Base-by-base conservation (phyloP, 2,113 vertebrate species). In the Microtus ochrogaster region DNA sequence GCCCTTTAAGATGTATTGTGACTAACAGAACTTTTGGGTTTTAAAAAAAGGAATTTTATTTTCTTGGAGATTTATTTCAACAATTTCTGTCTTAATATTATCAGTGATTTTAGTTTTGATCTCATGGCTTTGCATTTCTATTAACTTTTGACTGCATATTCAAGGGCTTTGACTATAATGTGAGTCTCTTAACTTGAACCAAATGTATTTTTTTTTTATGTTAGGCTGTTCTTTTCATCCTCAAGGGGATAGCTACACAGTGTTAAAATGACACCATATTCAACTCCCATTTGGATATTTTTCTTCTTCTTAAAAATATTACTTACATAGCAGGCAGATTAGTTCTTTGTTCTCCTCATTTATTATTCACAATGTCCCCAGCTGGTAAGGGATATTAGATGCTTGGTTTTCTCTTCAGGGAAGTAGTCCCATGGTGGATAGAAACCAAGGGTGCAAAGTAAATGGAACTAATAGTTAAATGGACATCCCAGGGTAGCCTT, bases 311-410 rank as follows among this genome's bases (percentile, higher is more conserved):
- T 92, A 79, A 90, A 84, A 96, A 88, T 87, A 82, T 94, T 93
- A 91, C 81, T 97, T 97, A 94, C 76, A 74, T 39, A 96, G 82
- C 49, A 66, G 89, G 86, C 90, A 96, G 81, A 94, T 97, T 95
- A 95, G 90, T 97, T 95, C 90, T 94, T 91, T 19, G 10, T 77
- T 24, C 22, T 5, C 36, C 30, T 97, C 77, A 96, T 98, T 89
- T 95, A 96, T 97, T 97, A 97, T 97, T 97, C 58, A 97, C 83
- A 78, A 61, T 81, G 28, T 86, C 87, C 91, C 76, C 74, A 93
- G 49, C 92, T 91, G 76, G 88, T 93, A 90, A 28, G 21, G 77
- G 41, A 30, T 92, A 73, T 88, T 36, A 78, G 36, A 89, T 91
- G 49, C 68, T 95, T 94, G 70, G 44, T 49, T 94, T 96, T 96